phyloP scores from a whole-genome alignment of 2,797 vertebrate species.

The Rallus crepitans region DNA sequence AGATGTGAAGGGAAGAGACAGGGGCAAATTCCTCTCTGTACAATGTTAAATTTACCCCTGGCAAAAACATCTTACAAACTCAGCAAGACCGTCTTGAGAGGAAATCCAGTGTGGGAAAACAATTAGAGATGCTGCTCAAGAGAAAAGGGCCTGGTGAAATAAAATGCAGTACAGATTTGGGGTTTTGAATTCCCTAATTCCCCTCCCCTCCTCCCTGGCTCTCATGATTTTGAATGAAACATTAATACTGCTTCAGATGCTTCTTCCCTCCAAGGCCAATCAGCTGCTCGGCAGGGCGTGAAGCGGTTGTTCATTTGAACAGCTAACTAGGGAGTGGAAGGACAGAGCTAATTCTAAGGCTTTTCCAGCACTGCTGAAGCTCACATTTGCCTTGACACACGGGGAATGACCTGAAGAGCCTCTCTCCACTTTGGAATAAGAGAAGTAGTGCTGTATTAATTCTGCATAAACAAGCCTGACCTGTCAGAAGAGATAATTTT shows the following conservation, averaged over 20 bases:
- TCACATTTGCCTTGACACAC: conserved; percentile 32
- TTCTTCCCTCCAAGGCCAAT: conserved; percentile 69
- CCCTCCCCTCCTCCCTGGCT: conserved; percentile 11
- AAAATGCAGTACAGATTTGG: conserved; percentile 15
- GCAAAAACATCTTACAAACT: background rate
- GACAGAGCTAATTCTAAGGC: conserved; percentile 21
- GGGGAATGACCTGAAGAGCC: conserved; percentile 34
- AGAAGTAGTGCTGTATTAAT: background rate
- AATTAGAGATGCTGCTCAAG: background rate
- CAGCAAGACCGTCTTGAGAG: background rate
- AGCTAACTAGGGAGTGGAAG: conserved; percentile 44
- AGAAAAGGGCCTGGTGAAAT: background rate
- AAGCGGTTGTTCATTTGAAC: conserved; percentile 54
- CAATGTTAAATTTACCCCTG: background rate
- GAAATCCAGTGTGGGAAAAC: background rate
- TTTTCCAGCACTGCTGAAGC: conserved; percentile 5
- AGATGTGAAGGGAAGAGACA: background rate
- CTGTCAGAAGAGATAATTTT: conserved; percentile 49
- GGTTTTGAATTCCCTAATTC: conserved; percentile 29
- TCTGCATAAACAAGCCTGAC: background rate
- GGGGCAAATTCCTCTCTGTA: background rate
- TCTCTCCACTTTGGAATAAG: background rate
- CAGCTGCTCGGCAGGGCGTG: conserved; percentile 63
- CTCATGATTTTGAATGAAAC: conserved; percentile 61
- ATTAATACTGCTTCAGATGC: conserved; percentile 70